phyloP scores from a whole-genome alignment of 2,797 vertebrate genomes.

The Sebastes variabilis region DNA sequence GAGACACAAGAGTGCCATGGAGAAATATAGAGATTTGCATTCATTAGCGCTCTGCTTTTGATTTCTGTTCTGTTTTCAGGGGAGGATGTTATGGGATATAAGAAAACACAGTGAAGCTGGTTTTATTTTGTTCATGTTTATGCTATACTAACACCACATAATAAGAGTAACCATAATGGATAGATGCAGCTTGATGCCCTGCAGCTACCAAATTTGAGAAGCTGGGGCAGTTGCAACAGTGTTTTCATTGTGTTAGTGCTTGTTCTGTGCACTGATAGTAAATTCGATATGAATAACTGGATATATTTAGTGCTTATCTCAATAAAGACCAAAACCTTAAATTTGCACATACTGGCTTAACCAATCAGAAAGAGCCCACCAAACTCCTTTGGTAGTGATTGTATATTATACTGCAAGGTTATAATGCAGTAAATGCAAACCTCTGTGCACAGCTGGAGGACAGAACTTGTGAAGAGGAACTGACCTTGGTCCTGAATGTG shows the following conservation, averaged over 20 bases:
- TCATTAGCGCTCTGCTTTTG: conserved; percentile 39
- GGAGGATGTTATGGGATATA: background rate
- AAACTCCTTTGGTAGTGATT: background rate
- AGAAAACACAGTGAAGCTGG: background rate
- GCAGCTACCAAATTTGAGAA: conserved; percentile 2
- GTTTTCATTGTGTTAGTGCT: background rate
- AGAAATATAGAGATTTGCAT: conserved; percentile 40
- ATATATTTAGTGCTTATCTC: background rate
- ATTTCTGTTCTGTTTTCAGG: conserved; percentile 21
- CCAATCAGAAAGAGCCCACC: background rate
- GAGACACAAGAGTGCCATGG: conserved; percentile 17
- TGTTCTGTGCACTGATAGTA: background rate
- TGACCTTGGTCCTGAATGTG: conserved; percentile 10
- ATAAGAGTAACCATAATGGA: background rate
- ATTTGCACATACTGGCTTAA: background rate
- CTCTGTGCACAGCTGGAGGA: background rate
- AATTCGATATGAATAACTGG: background rate
- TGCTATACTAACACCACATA: background rate
- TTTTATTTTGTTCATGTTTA: background rate
- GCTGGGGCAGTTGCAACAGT: background rate
- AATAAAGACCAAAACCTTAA: background rate
- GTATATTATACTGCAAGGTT: background rate
- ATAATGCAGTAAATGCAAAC: background rate
- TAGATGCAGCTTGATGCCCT: background rate
- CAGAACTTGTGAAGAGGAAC: background rate